These are phyloP conservation scores for Phrynosoma blainvillii DNA, from an alignment of 2,113 vertebrate genomes.

Conservation along the genomic window DNA sequence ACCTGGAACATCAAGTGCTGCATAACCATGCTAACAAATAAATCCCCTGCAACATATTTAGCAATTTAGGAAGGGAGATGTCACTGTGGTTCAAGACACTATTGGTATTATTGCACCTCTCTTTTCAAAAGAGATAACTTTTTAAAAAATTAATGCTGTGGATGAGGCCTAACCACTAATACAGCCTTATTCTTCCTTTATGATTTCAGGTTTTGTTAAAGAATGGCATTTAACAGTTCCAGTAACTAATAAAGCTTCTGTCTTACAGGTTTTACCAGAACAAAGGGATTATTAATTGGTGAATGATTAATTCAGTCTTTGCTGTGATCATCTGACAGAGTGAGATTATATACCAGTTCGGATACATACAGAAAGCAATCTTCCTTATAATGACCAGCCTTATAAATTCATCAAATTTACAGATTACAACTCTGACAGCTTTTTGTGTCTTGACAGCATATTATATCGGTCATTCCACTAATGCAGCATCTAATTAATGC, in stretches of 20 bases:
- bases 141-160: not conserved
- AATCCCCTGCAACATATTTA: not conserved
- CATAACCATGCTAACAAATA: too few species aligned
- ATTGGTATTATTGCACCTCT: not conserved
- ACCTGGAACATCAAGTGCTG: too few species aligned
- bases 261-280: conserved; percentile 53
- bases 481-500: conserved; percentile 27
- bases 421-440: conserved; percentile 56
- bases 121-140: not conserved
- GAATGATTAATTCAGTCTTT: conserved; percentile 62
- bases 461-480: conserved; percentile 46
- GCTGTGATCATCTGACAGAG: conserved; percentile 58
- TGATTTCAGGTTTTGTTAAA: conserved; percentile 33
- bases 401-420: conserved; percentile 60
- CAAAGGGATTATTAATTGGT: conserved; percentile 59
- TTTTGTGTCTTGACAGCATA: conserved; percentile 50
- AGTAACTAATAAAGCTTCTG: conserved; percentile 39
- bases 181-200: conserved; percentile 32
- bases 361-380: conserved; percentile 30
- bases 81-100: not conserved
- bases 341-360: conserved; percentile 57
- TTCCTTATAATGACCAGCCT: conserved; percentile 33
- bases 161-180: not conserved
- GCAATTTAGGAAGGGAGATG: not conserved
- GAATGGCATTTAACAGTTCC: conserved; percentile 31